Evolutionary conservation across 2,888 invertebrate species (phyloP).

Genomic region (Sinelater perroti): DNA sequence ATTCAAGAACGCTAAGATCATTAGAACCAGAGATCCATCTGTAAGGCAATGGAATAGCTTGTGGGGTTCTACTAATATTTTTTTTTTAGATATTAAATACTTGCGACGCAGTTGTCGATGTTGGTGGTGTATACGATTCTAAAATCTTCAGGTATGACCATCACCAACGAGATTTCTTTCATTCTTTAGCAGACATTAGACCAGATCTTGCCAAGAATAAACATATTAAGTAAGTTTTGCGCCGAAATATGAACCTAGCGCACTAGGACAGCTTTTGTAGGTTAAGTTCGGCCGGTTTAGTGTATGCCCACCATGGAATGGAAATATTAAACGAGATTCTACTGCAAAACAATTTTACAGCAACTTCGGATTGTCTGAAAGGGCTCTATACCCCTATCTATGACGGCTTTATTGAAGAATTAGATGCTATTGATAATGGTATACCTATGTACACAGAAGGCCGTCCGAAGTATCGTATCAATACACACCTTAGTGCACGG

Average conservation of each 20-base stretch:
- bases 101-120: constrained; percentile 96
- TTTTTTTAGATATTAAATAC: constrained; percentile 66
- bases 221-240: constrained; percentile 64
- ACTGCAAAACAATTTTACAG: constrained; percentile 58
- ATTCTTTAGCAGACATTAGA: constrained; percentile 71
- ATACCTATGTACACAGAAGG: constrained; percentile 77
- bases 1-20: constrained; percentile 82
- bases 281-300: constrained; percentile 93
- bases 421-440: constrained; percentile 99
- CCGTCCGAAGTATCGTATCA: constrained; percentile 79
- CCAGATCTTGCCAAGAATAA: constrained; percentile 69
- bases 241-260: neutral
- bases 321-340: constrained; percentile 73
- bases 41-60: no score
- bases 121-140: constrained; percentile 87
- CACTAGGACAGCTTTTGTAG: constrained; percentile 63
- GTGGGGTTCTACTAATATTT: no score
- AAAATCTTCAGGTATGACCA: constrained; percentile 86
- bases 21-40: constrained; percentile 70
- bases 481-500: constrained; percentile 79
- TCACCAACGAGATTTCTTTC: constrained; percentile 84
- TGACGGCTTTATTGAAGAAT: constrained; percentile 86
- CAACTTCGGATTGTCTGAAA: constrained; percentile 64
- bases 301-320: constrained; percentile 90
- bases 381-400: constrained; percentile 79